Percentiles rank a stretch among this genome's conserved stretches.
phyloP scores from a whole-genome alignment of 2,888 invertebrate genomes.

The Drosophila algonquin region DNA sequence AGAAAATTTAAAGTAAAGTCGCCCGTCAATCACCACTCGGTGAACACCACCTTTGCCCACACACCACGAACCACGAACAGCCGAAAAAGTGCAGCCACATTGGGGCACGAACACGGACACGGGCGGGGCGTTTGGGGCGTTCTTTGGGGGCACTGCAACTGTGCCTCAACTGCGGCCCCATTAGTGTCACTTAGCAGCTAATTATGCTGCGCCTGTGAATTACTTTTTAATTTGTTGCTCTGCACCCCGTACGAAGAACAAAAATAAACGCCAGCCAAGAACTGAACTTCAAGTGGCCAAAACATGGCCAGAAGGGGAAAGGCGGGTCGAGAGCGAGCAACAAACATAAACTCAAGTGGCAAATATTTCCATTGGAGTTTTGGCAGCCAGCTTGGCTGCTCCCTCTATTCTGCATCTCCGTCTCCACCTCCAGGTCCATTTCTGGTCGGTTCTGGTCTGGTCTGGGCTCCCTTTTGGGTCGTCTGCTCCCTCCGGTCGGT shows the following conservation, averaged over 20 bases:
- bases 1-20: conserved; percentile 3
- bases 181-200: conserved; percentile 82
- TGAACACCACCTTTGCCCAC: conserved; percentile 32
- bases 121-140: conserved; percentile 1
- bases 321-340: neutral
- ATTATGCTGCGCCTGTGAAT: conserved; percentile 79
- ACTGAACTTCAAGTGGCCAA: conserved; percentile 24
- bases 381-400: conserved; percentile 73
- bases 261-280: conserved; percentile 59
- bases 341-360: conserved; percentile 61
- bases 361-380: conserved; percentile 51
- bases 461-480: conserved; percentile 27
- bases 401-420: conserved; percentile 2
- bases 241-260: conserved; percentile 62
- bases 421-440: conserved; percentile 8
- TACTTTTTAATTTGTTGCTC: conserved; percentile 79
- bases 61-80: conserved; percentile 25
- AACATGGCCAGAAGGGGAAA: neutral
- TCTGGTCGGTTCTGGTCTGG: conserved; percentile 8
- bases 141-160: conserved; percentile 42
- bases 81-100: conserved; percentile 19
- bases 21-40: conserved; percentile 38
- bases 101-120: neutral
- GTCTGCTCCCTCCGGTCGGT: neutral
- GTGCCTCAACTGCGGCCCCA: conserved; percentile 49